Conservation (phyloP, 2,797 vertebrate species). For the Bufotes viridis region DNA sequence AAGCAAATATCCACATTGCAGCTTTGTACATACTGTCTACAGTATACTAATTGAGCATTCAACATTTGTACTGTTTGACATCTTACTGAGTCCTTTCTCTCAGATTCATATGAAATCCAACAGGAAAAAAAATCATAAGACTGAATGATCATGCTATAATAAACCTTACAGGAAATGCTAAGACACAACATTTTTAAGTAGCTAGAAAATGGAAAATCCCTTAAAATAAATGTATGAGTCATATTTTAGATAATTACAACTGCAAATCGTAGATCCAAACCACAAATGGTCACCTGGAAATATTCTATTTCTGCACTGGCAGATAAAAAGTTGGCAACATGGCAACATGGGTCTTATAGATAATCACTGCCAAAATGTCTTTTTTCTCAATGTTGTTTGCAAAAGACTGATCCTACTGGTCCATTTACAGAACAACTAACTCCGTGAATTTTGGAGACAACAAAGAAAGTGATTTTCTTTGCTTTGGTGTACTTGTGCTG, state of each 20-base stretch:
- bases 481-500: neutral
- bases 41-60: too few species aligned
- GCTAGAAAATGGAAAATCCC: neutral
- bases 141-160: neutral
- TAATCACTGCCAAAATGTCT: neutral
- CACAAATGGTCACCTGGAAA: neutral
- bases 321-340: neutral
- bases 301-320: constrained; percentile 1
- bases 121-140: neutral
- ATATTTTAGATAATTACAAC: neutral
- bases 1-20: too few species aligned
- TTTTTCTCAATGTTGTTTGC: neutral
- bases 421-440: neutral
- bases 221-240: neutral
- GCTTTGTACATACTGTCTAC: too few species aligned
- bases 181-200: neutral
- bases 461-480: neutral
- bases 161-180: neutral
- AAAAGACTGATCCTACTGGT: neutral
- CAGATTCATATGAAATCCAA: too few species aligned
- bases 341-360: neutral
- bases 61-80: too few species aligned
- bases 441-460: neutral
- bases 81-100: too few species aligned
- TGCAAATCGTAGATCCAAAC: neutral